Evolutionary conservation across 1,140 invertebrate genomes (phyloP).

Genomic region (Protaetia brevitarsis): DNA sequence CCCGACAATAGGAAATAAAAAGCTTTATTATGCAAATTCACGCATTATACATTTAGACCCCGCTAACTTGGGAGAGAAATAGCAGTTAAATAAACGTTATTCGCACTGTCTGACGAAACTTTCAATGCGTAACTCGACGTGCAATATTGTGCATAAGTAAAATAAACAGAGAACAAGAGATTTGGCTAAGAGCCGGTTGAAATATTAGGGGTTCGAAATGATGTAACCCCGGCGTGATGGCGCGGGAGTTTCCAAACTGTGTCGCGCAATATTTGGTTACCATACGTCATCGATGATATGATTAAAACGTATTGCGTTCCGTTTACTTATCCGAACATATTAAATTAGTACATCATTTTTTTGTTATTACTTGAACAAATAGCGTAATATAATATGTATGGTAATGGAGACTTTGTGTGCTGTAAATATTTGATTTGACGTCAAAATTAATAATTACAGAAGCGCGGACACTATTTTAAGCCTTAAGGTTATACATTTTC

Average conservation of each 20-base stretch:
- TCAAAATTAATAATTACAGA: background rate
- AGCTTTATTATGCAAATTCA: background rate
- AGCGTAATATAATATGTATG: slow-evolving; percentile 10
- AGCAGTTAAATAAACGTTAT: background rate
- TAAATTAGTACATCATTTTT: background rate
- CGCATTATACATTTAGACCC: no score
- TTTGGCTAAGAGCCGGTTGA: no score
- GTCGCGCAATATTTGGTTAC: background rate
- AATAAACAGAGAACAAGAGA: no score
- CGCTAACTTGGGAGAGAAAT: background rate
- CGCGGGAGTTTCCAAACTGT: background rate
- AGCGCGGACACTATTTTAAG: no score
- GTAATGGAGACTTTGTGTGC: slow-evolving; percentile 3
- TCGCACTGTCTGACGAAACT: no score
- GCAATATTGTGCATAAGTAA: no score
- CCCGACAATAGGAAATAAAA: background rate
- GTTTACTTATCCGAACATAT: background rate
- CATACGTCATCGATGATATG: background rate
- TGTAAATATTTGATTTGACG: slow-evolving; percentile 8
- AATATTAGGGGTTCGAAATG: no score
- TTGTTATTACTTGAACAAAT: slow-evolving; percentile 4
- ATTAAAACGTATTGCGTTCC: slow-evolving; percentile 1
- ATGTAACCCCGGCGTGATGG: no score
- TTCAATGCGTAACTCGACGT: no score
- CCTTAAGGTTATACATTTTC: no score